Evolutionary conservation across 2,888 invertebrate species (phyloP), one percentile per base, ranked within the genome.

Genomic region (Hemithea aestivaria): DNA sequence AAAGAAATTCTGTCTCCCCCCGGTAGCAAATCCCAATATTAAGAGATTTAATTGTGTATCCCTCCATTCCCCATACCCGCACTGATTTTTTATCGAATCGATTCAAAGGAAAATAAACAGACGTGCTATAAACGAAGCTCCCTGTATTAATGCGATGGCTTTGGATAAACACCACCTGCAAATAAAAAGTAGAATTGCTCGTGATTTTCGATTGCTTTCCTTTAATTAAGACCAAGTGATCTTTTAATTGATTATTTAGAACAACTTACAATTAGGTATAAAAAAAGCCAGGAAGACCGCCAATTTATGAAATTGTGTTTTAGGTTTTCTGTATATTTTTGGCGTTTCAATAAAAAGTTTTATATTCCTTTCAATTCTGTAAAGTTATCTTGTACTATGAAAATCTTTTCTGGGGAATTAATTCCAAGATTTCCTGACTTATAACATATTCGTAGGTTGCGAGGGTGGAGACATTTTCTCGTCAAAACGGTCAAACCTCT

Each of bases 131-230:
- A 51, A 60, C 55, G 52, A 48, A 54, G 55, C 56, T 47, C 50
- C 48, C 51, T 45, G 65, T 54, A 67, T 72, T 71, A 71, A 60
- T 62, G 58, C 52, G 56, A 62, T 56, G 53, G 57, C 58, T 57
- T 48, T 40, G 55, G 56, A 58, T 57, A 70, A 69, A 65, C 56
- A 60, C 56, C 56, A 66, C 64, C 62, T 66, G 55, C 53, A 57
- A 58, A 63, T 51, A 58, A 53, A 56, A 53, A 53, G 16, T 43
- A 29, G 40, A 40, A 51, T 50, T 49, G 43, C 45, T 41, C 39
- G 53, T 46, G 48, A 53, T 41, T 55, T 48, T 46, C 38, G 6
- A 35, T 40, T 32, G 38, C 34, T 39, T 35, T 24, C 23, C 38
- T 30, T 45, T 40, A 36, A 36, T 34, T 25, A 16, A 21, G 45